Percentiles rank a stretch among this genome's conserved stretches.
These are phyloP conservation scores for Craterocephalus amniculus DNA, from an alignment of 2,797 vertebrate genomes.

Conservation along the genomic window DNA sequence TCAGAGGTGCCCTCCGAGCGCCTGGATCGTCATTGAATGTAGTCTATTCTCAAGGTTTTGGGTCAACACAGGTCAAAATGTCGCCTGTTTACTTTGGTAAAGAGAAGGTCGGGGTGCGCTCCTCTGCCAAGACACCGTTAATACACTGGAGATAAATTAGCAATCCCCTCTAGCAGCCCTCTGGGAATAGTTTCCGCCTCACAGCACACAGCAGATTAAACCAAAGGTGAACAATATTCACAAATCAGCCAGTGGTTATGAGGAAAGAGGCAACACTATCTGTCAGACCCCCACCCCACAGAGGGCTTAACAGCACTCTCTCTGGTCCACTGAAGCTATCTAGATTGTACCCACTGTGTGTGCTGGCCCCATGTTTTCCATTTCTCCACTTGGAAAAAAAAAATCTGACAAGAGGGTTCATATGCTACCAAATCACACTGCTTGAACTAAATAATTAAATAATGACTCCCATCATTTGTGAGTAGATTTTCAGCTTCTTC, in stretches of 20 bases:
- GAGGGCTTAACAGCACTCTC: constrained; percentile 19
- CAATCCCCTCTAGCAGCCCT: constrained; percentile 63
- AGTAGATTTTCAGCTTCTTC: not conserved
- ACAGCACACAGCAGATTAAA: constrained; percentile 80
- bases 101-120: constrained; percentile 20
- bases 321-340: constrained; percentile 19
- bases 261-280: constrained; percentile 65
- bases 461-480: too few species aligned
- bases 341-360: constrained; percentile 8
- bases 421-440: not conserved
- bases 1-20: constrained; percentile 25
- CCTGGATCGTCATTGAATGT: constrained; percentile 37
- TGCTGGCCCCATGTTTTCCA: constrained; percentile 10
- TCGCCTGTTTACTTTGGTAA: constrained; percentile 47
- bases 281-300: constrained; percentile 38
- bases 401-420: not conserved
- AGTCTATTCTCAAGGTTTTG: constrained; percentile 45
- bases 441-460: not conserved
- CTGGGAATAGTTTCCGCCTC: constrained; percentile 80
- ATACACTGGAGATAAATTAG: constrained; percentile 81
- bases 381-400: constrained; percentile 3
- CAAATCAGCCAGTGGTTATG: constrained; percentile 76
- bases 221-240: constrained; percentile 72
- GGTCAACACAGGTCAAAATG: constrained; percentile 51
- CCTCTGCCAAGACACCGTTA: constrained; percentile 71